These are phyloP conservation scores for Puma concolor DNA, from an alignment of 2,113 vertebrate genomes.

Conservation along the genomic window DNA sequence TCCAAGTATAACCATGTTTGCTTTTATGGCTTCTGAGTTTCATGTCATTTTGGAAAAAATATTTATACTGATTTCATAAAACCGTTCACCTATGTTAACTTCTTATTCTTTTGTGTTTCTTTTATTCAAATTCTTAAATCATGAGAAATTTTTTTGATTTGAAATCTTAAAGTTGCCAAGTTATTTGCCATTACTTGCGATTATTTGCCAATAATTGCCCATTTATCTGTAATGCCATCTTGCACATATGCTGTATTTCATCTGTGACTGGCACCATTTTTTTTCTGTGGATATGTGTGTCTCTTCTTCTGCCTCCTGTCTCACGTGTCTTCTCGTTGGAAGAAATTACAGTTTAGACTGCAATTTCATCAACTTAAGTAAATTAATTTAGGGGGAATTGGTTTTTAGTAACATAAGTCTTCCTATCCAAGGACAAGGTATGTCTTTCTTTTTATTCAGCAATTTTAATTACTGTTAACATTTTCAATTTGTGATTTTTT, in stretches of 20 bases:
- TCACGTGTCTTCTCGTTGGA: conserved; percentile 63
- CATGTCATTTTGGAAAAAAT: conserved; percentile 64
- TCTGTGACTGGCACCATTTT: conserved; percentile 62
- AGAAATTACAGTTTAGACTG: conserved; percentile 74
- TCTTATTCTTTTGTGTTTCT: conserved; percentile 67
- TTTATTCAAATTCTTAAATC: conserved; percentile 59
- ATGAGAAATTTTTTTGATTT: conserved; percentile 59
- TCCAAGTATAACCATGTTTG: conserved; percentile 55
- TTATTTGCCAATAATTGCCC: conserved; percentile 69
- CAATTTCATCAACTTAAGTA: conserved; percentile 73
- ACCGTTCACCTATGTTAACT: conserved; percentile 65
- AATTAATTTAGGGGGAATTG: conserved; percentile 57
- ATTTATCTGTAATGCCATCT: conserved; percentile 65
- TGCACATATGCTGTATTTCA: conserved; percentile 49
- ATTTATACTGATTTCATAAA: conserved; percentile 57
- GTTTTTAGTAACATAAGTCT: conserved; percentile 56
- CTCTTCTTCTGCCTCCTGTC: conserved; percentile 67
- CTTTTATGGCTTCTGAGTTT: conserved; percentile 60
- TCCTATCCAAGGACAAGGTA: conserved; percentile 52
- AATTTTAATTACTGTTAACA: conserved; percentile 31
- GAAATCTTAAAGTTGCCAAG: conserved; percentile 49
- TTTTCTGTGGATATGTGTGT: conserved; percentile 64
- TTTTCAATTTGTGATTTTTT: neutral
- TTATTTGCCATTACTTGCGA: conserved; percentile 60
- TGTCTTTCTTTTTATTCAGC: conserved; percentile 52